Percentiles rank a stretch among this genome's conserved stretches.
These are phyloP conservation scores for Alaudala cheleensis DNA, from an alignment of 2,113 vertebrate species.

Conservation along the genomic window DNA sequence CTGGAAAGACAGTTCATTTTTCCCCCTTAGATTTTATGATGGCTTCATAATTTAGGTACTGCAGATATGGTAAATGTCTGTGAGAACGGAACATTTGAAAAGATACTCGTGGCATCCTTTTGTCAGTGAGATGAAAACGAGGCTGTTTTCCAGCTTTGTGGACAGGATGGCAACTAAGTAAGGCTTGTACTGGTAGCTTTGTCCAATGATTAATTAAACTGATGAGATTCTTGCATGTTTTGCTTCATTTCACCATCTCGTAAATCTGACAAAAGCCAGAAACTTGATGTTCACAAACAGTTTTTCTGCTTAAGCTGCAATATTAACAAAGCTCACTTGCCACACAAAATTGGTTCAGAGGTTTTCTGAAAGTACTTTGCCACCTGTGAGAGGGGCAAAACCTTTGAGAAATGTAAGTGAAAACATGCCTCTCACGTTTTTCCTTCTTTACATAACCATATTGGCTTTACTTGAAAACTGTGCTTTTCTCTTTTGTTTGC, in stretches of 20 bases:
- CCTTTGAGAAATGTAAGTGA: background rate
- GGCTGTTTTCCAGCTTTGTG: background rate
- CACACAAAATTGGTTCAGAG: background rate
- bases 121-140: background rate
- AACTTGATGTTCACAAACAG: background rate
- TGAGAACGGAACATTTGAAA: background rate
- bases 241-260: background rate
- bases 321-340: background rate
- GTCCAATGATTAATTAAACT: background rate
- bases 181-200: background rate
- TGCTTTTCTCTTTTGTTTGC: background rate
- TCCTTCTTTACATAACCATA: background rate
- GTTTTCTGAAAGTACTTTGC: background rate
- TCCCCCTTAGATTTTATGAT: background rate
- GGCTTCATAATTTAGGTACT: background rate
- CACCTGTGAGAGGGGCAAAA: background rate
- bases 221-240: background rate
- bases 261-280: background rate
- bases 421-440: background rate
- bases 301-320: background rate
- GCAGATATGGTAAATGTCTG: background rate
- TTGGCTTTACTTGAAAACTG: background rate
- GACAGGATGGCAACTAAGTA: background rate
- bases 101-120: background rate
- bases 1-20: background rate